phyloP scores from a whole-genome alignment of 2,113 vertebrate species.

The Mirounga angustirostris region DNA sequence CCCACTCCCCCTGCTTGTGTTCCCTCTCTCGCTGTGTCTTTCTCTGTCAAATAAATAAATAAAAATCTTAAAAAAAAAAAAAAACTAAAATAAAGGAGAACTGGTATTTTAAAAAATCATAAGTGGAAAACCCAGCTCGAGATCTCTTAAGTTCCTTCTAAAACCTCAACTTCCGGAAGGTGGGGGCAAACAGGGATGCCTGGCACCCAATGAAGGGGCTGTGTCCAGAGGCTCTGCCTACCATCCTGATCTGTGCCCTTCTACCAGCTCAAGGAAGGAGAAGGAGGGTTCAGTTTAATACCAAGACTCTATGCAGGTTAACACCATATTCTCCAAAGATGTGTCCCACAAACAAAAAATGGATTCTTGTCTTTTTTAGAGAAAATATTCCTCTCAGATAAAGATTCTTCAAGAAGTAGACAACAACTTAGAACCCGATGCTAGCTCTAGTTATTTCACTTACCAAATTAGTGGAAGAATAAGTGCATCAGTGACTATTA shows the following conservation, averaged over 20 bases:
- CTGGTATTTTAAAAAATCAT: background rate
- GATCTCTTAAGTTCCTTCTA: background rate
- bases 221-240: background rate
- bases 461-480: conserved; percentile 56
- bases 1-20: too few species aligned
- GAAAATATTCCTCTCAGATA: background rate
- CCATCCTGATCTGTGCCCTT: background rate
- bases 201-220: background rate
- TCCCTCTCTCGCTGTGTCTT: too few species aligned
- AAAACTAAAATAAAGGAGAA: conserved; percentile 1
- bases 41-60: too few species aligned
- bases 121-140: background rate
- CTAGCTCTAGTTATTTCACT: conserved; percentile 49
- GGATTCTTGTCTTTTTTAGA: background rate
- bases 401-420: conserved; percentile 21
- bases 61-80: too few species aligned
- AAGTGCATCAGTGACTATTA: conserved; percentile 19
- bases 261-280: background rate
- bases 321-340: conserved; percentile 19
- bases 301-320: background rate
- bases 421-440: background rate
- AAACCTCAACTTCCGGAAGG: background rate
- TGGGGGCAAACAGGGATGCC: background rate
- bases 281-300: background rate
- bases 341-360: background rate